phyloP scores from a whole-genome alignment of 1,140 invertebrate species.

The Tetraneura akinire region DNA sequence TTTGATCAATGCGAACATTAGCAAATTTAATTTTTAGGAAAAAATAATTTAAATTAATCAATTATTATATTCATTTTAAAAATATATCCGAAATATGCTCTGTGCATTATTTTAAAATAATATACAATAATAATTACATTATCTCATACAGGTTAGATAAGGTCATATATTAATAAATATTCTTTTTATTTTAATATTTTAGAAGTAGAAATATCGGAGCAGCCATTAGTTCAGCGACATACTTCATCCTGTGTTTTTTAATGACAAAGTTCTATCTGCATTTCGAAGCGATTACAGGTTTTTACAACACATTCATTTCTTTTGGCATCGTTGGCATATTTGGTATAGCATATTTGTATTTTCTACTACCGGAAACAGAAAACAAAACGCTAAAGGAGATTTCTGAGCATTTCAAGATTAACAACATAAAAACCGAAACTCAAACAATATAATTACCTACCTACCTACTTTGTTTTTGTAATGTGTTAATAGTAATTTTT shows the following conservation, averaged over 20 bases:
- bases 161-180: too few species aligned
- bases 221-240: neutral
- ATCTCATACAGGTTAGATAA: too few species aligned
- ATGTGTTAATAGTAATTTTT: too few species aligned
- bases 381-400: slow-evolving; percentile 28
- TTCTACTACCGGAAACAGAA: slow-evolving; percentile 14
- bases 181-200: neutral
- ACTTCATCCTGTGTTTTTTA: slow-evolving; percentile 23
- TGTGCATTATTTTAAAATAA: too few species aligned
- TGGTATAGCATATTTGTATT: slow-evolving; percentile 1
- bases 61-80: too few species aligned
- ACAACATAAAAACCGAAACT: neutral
- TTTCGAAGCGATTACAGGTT: neutral
- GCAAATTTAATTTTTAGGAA: too few species aligned
- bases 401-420: slow-evolving; percentile 9
- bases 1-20: too few species aligned
- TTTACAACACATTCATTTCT: neutral
- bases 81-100: too few species aligned
- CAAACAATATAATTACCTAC: too few species aligned
- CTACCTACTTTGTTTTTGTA: too few species aligned
- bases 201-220: slow-evolving; percentile 29
- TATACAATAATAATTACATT: too few species aligned
- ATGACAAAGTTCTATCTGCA: slow-evolving; percentile 27
- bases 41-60: too few species aligned
- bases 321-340: neutral